Evolutionary conservation across 2,113 vertebrate species (phyloP).

Genomic region (Strigops habroptila): DNA sequence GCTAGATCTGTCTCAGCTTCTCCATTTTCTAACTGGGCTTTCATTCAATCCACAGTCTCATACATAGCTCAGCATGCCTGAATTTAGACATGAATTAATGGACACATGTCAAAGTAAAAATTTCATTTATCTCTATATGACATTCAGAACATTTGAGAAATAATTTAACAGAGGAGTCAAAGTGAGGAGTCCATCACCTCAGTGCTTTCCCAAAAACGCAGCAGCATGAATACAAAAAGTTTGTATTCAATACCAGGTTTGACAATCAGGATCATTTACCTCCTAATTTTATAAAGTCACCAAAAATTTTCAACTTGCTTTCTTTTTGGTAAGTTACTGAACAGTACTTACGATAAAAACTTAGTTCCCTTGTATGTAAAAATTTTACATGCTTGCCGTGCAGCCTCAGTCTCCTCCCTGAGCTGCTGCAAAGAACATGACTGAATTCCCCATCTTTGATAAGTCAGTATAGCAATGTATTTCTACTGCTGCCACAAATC

Average conservation of each 20-base stretch:
- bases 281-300: background rate
- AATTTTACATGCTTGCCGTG: background rate
- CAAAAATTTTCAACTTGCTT: background rate
- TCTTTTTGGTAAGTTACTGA: background rate
- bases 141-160: background rate
- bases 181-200: background rate
- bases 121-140: background rate
- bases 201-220: background rate
- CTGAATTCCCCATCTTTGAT: background rate
- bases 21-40: background rate
- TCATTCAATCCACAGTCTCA: background rate
- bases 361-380: background rate
- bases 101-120: background rate
- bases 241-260: background rate
- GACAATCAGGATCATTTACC: background rate
- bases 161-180: background rate
- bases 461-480: background rate
- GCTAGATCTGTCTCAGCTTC: background rate
- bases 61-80: background rate
- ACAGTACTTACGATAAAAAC: background rate
- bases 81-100: background rate
- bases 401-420: background rate
- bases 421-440: background rate
- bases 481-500: background rate
- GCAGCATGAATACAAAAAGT: background rate